Percentiles rank a stretch among this genome's conserved stretches.
Conservation (phyloP, 1,140 invertebrate genomes). For the Drosophila repletoides region DNA sequence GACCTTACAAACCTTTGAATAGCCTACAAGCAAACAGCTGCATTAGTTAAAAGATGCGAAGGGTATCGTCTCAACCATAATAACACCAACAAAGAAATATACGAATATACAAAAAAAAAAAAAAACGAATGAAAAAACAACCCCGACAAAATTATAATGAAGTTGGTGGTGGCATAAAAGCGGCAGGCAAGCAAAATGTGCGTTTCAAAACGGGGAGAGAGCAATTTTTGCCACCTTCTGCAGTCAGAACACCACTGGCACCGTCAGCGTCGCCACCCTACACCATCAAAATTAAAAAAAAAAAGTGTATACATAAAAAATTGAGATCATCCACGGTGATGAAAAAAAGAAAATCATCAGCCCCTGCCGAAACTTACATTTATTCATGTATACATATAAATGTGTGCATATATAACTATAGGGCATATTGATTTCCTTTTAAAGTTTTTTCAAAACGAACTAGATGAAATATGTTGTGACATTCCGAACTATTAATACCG, state of each 20-base stretch:
- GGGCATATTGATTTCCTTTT: too few species aligned
- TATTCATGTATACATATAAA: not conserved
- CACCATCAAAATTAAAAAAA: conserved; percentile 56
- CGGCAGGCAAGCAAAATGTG: conserved; percentile 25
- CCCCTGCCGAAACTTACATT: conserved; percentile 5
- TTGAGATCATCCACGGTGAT: conserved; percentile 53
- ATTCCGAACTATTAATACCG: too few species aligned
- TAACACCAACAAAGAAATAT: not conserved
- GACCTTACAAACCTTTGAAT: conserved; percentile 9
- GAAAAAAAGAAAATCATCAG: conserved; percentile 30
- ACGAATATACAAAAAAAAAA: conserved; percentile 23
- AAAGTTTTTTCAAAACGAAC: too few species aligned
- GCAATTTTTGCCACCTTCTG: conserved; percentile 58
- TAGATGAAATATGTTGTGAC: too few species aligned
- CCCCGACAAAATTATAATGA: conserved; percentile 80
- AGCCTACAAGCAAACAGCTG: conserved; percentile 8
- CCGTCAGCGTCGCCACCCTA: conserved; percentile 39
- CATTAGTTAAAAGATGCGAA: conserved; percentile 1
- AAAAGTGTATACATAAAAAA: conserved; percentile 51
- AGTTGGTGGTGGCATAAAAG: conserved; percentile 70
- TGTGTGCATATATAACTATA: not conserved
- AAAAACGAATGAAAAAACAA: conserved; percentile 70
- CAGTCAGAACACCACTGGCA: conserved; percentile 29
- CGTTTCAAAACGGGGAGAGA: conserved; percentile 26
- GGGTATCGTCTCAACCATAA: conserved; percentile 27